phyloP scores from a whole-genome alignment of 2,888 invertebrate species.

The Acrocyrtus sp. region DNA sequence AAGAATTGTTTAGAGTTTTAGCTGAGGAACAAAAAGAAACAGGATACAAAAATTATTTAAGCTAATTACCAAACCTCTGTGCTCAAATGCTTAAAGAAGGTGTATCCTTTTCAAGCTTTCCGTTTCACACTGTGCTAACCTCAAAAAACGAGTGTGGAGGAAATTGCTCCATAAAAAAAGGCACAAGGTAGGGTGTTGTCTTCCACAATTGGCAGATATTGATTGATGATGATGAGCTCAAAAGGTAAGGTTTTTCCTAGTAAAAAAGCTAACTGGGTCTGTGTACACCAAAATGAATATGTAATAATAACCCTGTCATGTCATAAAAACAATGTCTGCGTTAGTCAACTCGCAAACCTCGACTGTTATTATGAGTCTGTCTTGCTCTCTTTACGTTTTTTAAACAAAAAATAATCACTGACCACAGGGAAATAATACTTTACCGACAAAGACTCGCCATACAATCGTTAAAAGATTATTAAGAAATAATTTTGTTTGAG shows the following conservation, averaged over 20 bases:
- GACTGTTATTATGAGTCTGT: not conserved
- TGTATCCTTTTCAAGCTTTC: too few relatives aligned
- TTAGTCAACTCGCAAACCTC: not conserved
- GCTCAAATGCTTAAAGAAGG: too few relatives aligned
- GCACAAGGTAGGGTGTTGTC: slow-evolving; percentile 31
- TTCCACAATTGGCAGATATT: slow-evolving; percentile 23
- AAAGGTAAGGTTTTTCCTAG: too few relatives aligned
- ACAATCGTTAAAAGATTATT: too few relatives aligned
- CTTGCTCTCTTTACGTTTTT: not conserved
- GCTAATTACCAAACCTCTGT: slow-evolving; percentile 34
- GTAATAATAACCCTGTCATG: not conserved
- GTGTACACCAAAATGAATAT: too few relatives aligned
- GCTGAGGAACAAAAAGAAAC: too few relatives aligned
- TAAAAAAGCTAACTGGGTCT: too few relatives aligned
- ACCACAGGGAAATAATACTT: too few relatives aligned
- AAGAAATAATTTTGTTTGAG: too few relatives aligned
- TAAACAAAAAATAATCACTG: not conserved
- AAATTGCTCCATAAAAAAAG: not conserved
- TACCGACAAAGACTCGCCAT: too few relatives aligned
- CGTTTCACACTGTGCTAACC: slow-evolving; percentile 30
- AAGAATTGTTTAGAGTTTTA: too few relatives aligned
- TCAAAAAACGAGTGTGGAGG: too few relatives aligned
- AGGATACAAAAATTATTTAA: slow-evolving; percentile 6
- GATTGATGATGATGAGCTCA: slow-evolving; percentile 40
- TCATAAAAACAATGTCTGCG: not conserved